Evolutionary conservation across 2,113 vertebrate genomes (phyloP).

Genomic region (Dipodomys stephensi): DNA sequence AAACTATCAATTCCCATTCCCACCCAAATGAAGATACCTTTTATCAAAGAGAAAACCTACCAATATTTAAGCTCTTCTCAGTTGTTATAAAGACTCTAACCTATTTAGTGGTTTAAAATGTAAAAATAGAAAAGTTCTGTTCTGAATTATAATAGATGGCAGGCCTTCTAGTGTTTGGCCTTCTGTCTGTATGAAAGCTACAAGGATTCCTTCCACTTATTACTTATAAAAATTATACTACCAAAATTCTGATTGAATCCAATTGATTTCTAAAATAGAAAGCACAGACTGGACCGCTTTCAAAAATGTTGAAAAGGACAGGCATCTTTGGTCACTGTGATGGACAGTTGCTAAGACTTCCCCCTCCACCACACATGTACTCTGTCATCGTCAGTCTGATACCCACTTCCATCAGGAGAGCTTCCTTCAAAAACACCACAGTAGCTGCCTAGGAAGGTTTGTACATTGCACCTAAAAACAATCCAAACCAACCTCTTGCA

Average conservation of each 20-base stretch:
- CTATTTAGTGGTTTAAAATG: slow-evolving; percentile 15
- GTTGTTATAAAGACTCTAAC: neutral
- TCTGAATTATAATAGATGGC: neutral
- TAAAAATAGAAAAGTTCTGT: slow-evolving; percentile 41
- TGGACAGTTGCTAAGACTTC: slow-evolving; percentile 90
- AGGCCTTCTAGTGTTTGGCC: slow-evolving; percentile 1
- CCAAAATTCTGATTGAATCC: slow-evolving; percentile 67
- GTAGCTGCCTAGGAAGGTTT: slow-evolving; percentile 91
- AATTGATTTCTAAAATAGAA: slow-evolving; percentile 58
- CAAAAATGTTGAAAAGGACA: slow-evolving; percentile 88
- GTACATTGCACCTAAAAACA: slow-evolving; percentile 90
- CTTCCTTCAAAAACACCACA: slow-evolving; percentile 87
- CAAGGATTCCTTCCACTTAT: slow-evolving; percentile 57
- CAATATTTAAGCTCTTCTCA: slow-evolving; percentile 40
- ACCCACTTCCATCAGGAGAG: slow-evolving; percentile 88
- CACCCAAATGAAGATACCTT: slow-evolving; percentile 13
- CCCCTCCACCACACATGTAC: slow-evolving; percentile 64
- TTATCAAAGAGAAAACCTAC: slow-evolving; percentile 19
- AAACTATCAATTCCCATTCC: neutral
- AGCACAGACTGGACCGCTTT: slow-evolving; percentile 76
- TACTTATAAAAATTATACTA: slow-evolving; percentile 62
- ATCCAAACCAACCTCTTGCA: slow-evolving; percentile 92
- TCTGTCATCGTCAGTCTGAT: slow-evolving; percentile 91
- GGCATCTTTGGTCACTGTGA: slow-evolving; percentile 87
- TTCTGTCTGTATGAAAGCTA: slow-evolving; percentile 31